Percentiles rank a stretch among this genome's conserved stretches.
Conservation (phyloP, 2,888 invertebrate species). For the Cerceris ruficornis region DNA sequence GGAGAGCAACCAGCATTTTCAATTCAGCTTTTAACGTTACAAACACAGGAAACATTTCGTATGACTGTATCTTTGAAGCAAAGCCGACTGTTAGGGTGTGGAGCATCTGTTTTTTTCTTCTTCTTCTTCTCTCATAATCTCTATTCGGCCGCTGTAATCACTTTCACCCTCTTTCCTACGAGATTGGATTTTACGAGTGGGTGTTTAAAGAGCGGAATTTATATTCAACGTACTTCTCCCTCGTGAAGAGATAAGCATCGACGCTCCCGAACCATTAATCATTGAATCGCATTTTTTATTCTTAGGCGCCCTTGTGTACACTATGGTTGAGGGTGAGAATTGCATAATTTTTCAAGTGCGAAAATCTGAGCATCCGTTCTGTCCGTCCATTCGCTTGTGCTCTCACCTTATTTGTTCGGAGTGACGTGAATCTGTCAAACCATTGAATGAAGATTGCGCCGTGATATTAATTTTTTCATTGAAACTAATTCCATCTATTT, state of each 20-base stretch:
- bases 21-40: not conserved
- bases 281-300: constrained; percentile 43
- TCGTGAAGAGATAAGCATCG: constrained; percentile 42
- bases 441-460: constrained; percentile 20
- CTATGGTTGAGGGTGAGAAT: constrained; percentile 32
- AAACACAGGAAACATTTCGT: not conserved
- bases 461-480: too few relatives aligned
- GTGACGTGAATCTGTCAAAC: constrained; percentile 41
- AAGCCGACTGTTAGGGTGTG: not conserved
- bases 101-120: not conserved
- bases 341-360: constrained; percentile 51
- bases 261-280: constrained; percentile 57
- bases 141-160: constrained; percentile 52
- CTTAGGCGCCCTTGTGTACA: constrained; percentile 19
- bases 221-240: constrained; percentile 49
- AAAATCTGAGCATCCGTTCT: constrained; percentile 28
- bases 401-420: constrained; percentile 4
- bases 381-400: constrained; percentile 12
- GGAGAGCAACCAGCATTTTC: too few relatives aligned
- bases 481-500: too few relatives aligned
- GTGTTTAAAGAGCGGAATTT: constrained; percentile 55
- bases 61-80: not conserved
- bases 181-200: constrained; percentile 49
- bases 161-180: constrained; percentile 40
- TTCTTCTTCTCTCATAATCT: constrained; percentile 39